Evolutionary conservation across 2,888 invertebrate genomes (phyloP).

Genomic region (Lasioglossum pauxillum): DNA sequence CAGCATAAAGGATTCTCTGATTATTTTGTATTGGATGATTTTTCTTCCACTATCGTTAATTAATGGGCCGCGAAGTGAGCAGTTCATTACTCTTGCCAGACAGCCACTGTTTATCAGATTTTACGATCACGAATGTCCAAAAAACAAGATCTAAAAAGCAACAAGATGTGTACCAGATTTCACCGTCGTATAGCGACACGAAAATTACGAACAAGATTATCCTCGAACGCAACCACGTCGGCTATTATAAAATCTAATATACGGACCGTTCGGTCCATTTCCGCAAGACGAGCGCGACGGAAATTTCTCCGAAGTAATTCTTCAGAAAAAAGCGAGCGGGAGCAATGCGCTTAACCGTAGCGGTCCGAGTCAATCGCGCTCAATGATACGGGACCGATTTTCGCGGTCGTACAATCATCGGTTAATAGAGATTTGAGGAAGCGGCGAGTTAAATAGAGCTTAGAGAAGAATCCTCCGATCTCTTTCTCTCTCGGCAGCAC

Average conservation of each 20-base stretch:
- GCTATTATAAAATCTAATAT: conserved; percentile 20
- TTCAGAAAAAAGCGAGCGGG: not conserved
- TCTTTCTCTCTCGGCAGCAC: conserved; percentile 31
- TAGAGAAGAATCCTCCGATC: conserved; percentile 43
- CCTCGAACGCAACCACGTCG: not conserved
- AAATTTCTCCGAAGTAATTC: not conserved
- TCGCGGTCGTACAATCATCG: conserved; percentile 30
- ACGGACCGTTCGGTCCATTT: not conserved
- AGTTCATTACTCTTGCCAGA: not conserved
- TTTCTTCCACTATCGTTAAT: not conserved
- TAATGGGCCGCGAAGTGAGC: not conserved
- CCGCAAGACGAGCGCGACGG: conserved; percentile 12
- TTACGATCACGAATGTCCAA: not conserved
- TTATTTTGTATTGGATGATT: not conserved
- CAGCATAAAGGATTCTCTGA: not conserved
- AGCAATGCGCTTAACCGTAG: conserved; percentile 12
- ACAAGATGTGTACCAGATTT: not conserved
- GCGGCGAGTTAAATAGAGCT: conserved; percentile 77
- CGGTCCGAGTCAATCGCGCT: conserved; percentile 33
- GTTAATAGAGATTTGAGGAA: conserved; percentile 42
- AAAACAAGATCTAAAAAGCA: not conserved
- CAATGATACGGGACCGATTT: conserved; percentile 67
- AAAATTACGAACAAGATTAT: not conserved
- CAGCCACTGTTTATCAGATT: not conserved
- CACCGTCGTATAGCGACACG: not conserved